Evolutionary conservation across 2,888 invertebrate species (phyloP).

Genomic region (Tridacna gigas): DNA sequence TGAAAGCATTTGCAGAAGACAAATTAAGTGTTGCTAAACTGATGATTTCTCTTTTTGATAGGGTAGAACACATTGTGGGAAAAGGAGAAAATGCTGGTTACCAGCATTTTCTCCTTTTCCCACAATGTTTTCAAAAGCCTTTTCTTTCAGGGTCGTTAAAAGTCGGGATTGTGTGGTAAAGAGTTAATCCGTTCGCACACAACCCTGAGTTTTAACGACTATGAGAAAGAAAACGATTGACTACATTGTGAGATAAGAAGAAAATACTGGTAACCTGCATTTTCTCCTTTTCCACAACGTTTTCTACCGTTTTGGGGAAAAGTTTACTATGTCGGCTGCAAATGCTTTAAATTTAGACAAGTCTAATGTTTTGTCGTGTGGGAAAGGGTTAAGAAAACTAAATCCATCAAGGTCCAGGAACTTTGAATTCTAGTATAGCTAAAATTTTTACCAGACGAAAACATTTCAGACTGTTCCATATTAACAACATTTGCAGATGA

Average conservation of each 20-base stretch:
- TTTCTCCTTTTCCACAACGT: neutral
- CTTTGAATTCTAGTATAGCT: too few species aligned
- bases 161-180: neutral
- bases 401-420: too few species aligned
- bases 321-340: too few species aligned
- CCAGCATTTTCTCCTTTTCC: too few species aligned
- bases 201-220: neutral
- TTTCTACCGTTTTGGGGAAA: neutral
- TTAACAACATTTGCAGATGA: too few species aligned
- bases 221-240: neutral
- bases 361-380: too few species aligned
- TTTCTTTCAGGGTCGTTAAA: neutral
- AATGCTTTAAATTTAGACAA: too few species aligned
- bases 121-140: neutral
- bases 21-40: neutral
- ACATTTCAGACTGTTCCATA: too few species aligned
- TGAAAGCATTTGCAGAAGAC: neutral
- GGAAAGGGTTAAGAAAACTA: constrained; percentile 1
- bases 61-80: neutral
- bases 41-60: neutral
- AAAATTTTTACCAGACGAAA: too few species aligned
- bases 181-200: neutral
- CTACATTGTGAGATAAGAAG: neutral
- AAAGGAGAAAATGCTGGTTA: too few species aligned
- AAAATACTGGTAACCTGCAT: neutral